phyloP scores from a whole-genome alignment of 1,140 invertebrate species.

The Microplitis mediator region DNA sequence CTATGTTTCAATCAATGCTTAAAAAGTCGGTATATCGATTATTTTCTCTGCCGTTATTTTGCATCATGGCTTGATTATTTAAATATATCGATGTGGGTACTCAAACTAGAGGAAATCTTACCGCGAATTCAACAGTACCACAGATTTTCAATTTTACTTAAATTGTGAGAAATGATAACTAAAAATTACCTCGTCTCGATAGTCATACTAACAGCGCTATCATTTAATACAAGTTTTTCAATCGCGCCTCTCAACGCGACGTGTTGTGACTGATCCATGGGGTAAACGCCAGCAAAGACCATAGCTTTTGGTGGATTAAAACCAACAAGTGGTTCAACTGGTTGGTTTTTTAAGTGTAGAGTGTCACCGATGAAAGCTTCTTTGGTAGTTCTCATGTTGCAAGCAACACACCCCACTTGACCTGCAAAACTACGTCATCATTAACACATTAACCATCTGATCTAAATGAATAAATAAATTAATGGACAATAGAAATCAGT shows the following conservation, averaged over 20 bases:
- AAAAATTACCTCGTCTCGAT: slow-evolving; percentile 77
- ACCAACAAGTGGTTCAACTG: slow-evolving; percentile 68
- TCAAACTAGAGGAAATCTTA: too few species aligned
- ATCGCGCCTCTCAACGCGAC: slow-evolving; percentile 77
- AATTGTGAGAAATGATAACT: not conserved
- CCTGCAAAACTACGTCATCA: slow-evolving; percentile 69
- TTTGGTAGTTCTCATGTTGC: slow-evolving; percentile 78
- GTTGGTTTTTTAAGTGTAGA: slow-evolving; percentile 65
- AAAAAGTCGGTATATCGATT: too few species aligned
- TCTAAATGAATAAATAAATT: slow-evolving; percentile 4
- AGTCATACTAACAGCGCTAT: slow-evolving; percentile 83
- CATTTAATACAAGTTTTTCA: slow-evolving; percentile 91
- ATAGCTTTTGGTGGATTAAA: slow-evolving; percentile 82
- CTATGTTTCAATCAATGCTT: too few species aligned
- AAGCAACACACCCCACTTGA: slow-evolving; percentile 82
- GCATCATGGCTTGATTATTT: too few species aligned
- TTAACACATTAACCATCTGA: slow-evolving; percentile 27
- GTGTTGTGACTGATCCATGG: slow-evolving; percentile 87
- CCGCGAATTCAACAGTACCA: too few species aligned
- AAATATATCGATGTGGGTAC: not conserved
- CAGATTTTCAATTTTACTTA: too few species aligned
- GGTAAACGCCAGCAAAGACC: slow-evolving; percentile 95
- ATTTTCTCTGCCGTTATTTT: too few species aligned
- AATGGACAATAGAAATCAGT: not conserved
- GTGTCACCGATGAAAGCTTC: slow-evolving; percentile 89